Percentiles rank a stretch among this genome's conserved stretches.
Evolutionary conservation across 2,797 vertebrate genomes (phyloP).

Genomic region (Protonibea diacanthus): DNA sequence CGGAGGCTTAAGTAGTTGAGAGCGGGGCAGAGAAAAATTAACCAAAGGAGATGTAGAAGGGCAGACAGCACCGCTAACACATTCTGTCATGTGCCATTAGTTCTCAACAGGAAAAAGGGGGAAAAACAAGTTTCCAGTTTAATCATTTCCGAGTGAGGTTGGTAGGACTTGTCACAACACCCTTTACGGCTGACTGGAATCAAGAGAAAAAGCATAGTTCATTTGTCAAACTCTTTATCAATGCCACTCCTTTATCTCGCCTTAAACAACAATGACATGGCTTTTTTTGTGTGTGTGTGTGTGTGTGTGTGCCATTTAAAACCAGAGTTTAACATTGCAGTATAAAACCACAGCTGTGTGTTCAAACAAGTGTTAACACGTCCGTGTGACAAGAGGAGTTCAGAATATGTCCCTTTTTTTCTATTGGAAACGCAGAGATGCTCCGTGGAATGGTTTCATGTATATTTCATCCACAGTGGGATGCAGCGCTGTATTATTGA

Average conservation of each 20-base stretch:
- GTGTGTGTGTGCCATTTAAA: slow-evolving; percentile 27
- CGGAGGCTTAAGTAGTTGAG: slow-evolving; percentile 34
- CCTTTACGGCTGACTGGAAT: slow-evolving; percentile 48
- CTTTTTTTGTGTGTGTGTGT: too few species aligned
- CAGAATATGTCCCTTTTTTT: slow-evolving; percentile 22
- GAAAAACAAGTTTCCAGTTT: slow-evolving; percentile 65
- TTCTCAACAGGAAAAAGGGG: slow-evolving; percentile 42
- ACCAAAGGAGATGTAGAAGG: slow-evolving; percentile 50
- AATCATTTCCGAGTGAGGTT: slow-evolving; percentile 53
- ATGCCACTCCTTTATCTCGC: slow-evolving; percentile 34
- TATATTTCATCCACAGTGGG: slow-evolving; percentile 73
- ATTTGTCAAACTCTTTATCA: slow-evolving; percentile 53
- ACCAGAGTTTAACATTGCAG: slow-evolving; percentile 11
- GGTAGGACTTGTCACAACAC: slow-evolving; percentile 53
- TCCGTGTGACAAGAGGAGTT: not conserved
- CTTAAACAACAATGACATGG: slow-evolving; percentile 43
- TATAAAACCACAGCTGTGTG: slow-evolving; percentile 5
- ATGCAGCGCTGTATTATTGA: slow-evolving; percentile 69
- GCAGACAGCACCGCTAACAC: slow-evolving; percentile 57
- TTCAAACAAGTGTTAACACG: slow-evolving; percentile 26
- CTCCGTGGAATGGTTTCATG: slow-evolving; percentile 53
- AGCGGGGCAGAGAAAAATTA: slow-evolving; percentile 39
- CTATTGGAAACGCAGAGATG: slow-evolving; percentile 30
- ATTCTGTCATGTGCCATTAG: slow-evolving; percentile 70
- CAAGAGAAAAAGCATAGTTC: slow-evolving; percentile 41